Evolutionary conservation across 2,113 vertebrate species (phyloP).

Genomic region (Erinaceus europaeus): DNA sequence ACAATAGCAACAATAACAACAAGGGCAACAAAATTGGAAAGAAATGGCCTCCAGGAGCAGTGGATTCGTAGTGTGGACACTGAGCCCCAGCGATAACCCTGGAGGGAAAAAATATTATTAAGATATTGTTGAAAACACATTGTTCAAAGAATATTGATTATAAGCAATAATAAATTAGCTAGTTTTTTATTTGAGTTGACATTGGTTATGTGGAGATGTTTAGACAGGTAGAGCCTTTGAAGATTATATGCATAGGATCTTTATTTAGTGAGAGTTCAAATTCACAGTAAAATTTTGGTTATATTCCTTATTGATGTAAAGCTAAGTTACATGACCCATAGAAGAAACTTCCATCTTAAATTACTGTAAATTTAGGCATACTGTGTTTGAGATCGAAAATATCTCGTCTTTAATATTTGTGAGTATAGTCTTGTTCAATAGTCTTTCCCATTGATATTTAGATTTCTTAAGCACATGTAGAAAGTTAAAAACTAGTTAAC

Average conservation of each 20-base stretch:
- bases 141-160: constrained; percentile 15
- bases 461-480: constrained; percentile 60
- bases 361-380: constrained; percentile 69
- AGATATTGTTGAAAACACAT: neutral
- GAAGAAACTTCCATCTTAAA: constrained; percentile 84
- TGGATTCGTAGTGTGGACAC: too few species aligned
- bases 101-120: too few species aligned
- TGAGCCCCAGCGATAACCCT: too few species aligned
- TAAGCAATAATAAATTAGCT: neutral
- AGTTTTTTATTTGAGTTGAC: constrained; percentile 22
- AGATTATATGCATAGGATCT: constrained; percentile 48
- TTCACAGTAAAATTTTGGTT: constrained; percentile 84
- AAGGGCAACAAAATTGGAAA: too few species aligned
- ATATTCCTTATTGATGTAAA: constrained; percentile 86
- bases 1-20: too few species aligned
- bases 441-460: constrained; percentile 39
- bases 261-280: constrained; percentile 85
- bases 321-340: constrained; percentile 83
- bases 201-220: constrained; percentile 3
- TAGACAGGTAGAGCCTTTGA: constrained; percentile 63
- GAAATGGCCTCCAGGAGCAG: too few species aligned
- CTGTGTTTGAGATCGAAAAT: constrained; percentile 61
- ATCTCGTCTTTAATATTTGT: constrained; percentile 46
- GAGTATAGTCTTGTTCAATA: constrained; percentile 80
- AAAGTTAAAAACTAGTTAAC: too few species aligned